Base-by-base conservation (phyloP, 2,797 vertebrate genomes). In the Todus mexicanus region DNA sequence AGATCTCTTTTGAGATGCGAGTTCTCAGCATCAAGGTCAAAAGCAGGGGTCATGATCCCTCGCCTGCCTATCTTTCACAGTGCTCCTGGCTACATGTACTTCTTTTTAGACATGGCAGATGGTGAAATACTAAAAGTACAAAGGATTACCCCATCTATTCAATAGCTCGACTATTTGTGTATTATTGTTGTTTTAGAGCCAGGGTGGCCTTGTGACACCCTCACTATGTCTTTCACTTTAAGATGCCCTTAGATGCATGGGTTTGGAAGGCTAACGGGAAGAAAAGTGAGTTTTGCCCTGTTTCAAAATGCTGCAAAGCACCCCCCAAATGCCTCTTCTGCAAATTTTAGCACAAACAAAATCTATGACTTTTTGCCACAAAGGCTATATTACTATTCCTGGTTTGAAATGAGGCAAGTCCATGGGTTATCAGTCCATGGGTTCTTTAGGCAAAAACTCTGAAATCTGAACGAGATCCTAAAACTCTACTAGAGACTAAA, bases 21-120 rank as follows among this genome's bases (percentile, higher is more conserved):
- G 89, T 81, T 91, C 92, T 84, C 90, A 92, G 94, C 90, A 94
- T 92, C 93, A 92, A 94, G 94, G 92, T 91, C 94, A 92, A 93
- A 94, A 95, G 84, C 87, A 70, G 92, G 79, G 92, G 94, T 96
- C 91, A 3, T 33, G 90, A 95, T 96, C 95, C 90, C 83, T 84
- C 1, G 88, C 80, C 90, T 90, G 94, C 79, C 51, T 86, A 78
- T 71, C 93, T 93, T 90, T 95, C 95, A 95, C 53, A 53, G 40
- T 79, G 90, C 91, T 96, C 65, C 93, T 96, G 90, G 93, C 88
- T 94, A 84, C 86, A 90, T 87, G 85, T 91, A 90, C 85, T 88
- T 84, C 92, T 95, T 93, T 96, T 90, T 91, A 94, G 84, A 51
- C 79, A 79, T 47, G 94, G 93, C 92, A 94, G 95, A 95, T 96